Conservation (phyloP, 2,797 vertebrate genomes). For the Acanthis flammea region DNA sequence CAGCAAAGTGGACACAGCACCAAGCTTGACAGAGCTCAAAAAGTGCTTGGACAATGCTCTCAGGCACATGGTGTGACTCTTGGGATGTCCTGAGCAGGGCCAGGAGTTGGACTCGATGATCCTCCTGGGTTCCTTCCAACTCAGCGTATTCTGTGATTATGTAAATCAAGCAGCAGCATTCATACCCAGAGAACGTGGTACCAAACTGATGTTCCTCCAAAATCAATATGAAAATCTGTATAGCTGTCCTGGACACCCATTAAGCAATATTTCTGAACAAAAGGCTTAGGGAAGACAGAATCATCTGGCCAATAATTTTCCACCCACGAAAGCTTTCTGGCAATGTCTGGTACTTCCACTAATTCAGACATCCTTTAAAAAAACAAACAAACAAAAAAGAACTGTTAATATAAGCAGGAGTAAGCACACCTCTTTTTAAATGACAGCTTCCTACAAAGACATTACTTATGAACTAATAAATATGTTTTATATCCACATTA, state of each 20-base stretch:
- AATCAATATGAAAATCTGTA: constrained; percentile 99
- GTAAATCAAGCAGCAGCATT: neutral
- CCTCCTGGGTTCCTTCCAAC: neutral
- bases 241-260: constrained; percentile 99
- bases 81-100: neutral
- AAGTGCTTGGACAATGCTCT: neutral
- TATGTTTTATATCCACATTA: neutral
- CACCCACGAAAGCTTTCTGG: constrained; percentile 98
- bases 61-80: neutral
- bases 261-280: constrained; percentile 98
- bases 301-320: constrained; percentile 99
- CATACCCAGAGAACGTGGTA: constrained; percentile 99
- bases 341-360: constrained; percentile 95
- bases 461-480: neutral
- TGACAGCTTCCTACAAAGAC: neutral
- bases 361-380: constrained; percentile 90
- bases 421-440: neutral
- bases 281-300: constrained; percentile 97
- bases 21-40: neutral
- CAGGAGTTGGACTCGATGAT: accelerated
- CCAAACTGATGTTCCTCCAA: constrained; percentile 98
- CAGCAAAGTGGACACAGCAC: neutral
- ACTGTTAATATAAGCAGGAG: constrained; percentile 27
- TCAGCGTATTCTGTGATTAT: neutral
- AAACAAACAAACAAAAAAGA: constrained; percentile 19